Evolutionary conservation across 2,113 vertebrate species (phyloP).

Genomic region (Illadopsis cleaveri): DNA sequence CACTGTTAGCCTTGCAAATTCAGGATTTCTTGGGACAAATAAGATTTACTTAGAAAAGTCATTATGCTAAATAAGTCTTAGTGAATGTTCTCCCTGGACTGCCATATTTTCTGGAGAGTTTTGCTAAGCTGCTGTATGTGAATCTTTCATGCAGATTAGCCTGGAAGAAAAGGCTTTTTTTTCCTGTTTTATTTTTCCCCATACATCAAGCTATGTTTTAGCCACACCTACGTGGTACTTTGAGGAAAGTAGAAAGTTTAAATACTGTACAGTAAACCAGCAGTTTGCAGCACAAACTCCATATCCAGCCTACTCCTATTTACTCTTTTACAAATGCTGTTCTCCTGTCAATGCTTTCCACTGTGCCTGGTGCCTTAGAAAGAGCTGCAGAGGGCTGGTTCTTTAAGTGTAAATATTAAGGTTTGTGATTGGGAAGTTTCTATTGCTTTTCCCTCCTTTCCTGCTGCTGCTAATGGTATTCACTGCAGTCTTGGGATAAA

Average conservation of each 20-base stretch:
- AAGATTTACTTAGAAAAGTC: slow-evolving; percentile 57
- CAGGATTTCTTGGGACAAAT: slow-evolving; percentile 41
- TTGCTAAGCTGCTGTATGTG: neutral
- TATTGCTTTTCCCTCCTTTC: neutral
- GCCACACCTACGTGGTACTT: neutral
- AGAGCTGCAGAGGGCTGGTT: neutral
- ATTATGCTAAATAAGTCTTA: slow-evolving; percentile 47
- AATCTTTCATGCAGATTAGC: neutral
- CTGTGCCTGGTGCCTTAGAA: neutral
- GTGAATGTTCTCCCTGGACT: slow-evolving; percentile 36
- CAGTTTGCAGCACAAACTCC: neutral
- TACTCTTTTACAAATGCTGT: neutral
- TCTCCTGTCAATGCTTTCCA: neutral
- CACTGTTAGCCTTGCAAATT: slow-evolving; percentile 13
- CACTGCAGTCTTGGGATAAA: neutral
- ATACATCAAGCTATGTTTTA: neutral
- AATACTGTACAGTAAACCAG: neutral
- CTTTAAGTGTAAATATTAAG: neutral
- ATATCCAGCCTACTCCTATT: neutral
- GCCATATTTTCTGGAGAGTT: neutral
- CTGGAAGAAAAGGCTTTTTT: neutral
- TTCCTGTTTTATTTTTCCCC: neutral
- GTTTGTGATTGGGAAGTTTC: neutral
- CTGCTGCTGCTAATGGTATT: neutral
- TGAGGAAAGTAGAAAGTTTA: neutral